Evolutionary conservation across 2,797 vertebrate genomes (phyloP).

Genomic region (Gambusia yucatana): DNA sequence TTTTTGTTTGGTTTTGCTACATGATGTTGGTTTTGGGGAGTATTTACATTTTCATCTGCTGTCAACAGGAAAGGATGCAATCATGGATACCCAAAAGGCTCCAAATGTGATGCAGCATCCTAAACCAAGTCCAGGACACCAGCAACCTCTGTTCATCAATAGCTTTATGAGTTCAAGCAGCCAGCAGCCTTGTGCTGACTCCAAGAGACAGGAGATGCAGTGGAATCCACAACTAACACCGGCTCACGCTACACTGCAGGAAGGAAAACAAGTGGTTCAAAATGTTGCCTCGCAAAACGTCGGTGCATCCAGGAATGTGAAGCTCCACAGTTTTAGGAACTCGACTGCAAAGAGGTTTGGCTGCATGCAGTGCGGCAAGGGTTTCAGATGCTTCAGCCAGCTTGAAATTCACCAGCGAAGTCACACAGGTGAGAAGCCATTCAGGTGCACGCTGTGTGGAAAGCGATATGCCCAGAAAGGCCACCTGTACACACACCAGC

Average conservation of each 20-base stretch:
- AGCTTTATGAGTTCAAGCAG: slow-evolving; percentile 41
- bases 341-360: slow-evolving; percentile 72
- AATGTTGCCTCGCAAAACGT: slow-evolving; percentile 50
- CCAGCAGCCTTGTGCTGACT: slow-evolving; percentile 30
- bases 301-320: slow-evolving; percentile 60
- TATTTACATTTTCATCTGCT: slow-evolving; percentile 17
- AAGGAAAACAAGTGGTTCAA: slow-evolving; percentile 45
- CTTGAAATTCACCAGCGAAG: slow-evolving; percentile 84
- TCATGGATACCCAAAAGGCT: slow-evolving; percentile 37
- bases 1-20: background rate
- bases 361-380: slow-evolving; percentile 80
- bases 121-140: slow-evolving; percentile 40
- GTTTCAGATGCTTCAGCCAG: slow-evolving; percentile 82
- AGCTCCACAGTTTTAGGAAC: slow-evolving; percentile 65
- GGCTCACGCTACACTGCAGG: slow-evolving; percentile 38
- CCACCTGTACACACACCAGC: slow-evolving; percentile 83
- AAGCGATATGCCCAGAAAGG: slow-evolving; percentile 83
- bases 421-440: slow-evolving; percentile 85
- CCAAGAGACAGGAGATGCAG: slow-evolving; percentile 38
- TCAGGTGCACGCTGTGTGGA: slow-evolving; percentile 79
- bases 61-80: slow-evolving; percentile 56
- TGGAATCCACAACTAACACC: slow-evolving; percentile 54
- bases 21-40: background rate
- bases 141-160: slow-evolving; percentile 48
- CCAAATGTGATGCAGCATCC: slow-evolving; percentile 39